phyloP scores from a whole-genome alignment of 1,140 invertebrate species.

The Drosophila baimaii region DNA sequence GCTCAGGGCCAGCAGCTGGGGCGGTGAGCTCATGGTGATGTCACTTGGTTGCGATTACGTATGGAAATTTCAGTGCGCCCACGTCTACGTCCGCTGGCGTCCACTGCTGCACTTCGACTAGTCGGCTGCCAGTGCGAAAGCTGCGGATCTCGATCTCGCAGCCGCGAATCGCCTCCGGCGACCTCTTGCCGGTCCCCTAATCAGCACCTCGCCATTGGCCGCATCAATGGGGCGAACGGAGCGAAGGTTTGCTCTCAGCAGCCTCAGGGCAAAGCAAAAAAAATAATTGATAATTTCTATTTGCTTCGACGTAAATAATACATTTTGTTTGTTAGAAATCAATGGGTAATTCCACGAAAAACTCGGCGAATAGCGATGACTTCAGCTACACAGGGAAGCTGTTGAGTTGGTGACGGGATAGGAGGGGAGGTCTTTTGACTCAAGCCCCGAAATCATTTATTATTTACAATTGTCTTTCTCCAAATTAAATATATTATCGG shows the following conservation, averaged over 20 bases:
- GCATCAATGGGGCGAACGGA: conserved; percentile 58
- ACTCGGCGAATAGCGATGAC: conserved; percentile 1
- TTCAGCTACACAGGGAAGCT: conserved; percentile 9
- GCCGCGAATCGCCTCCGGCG: conserved; percentile 44
- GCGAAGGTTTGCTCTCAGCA: conserved; percentile 49
- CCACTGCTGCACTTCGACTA: conserved; percentile 71
- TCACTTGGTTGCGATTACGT: conserved; percentile 31
- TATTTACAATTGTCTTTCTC: background rate
- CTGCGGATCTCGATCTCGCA: conserved; percentile 21
- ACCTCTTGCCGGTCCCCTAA: conserved; percentile 46
- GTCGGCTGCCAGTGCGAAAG: conserved; percentile 28
- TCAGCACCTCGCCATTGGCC: conserved; percentile 50
- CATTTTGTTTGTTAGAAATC: conserved; percentile 11
- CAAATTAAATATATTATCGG: background rate
- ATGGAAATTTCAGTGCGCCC: conserved; percentile 7
- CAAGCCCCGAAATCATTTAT: background rate
- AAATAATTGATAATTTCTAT: conserved; percentile 35
- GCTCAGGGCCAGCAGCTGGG: conserved; percentile 18
- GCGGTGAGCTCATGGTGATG: conserved; percentile 62
- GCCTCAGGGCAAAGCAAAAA: conserved; percentile 11
- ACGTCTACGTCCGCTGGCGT: conserved; percentile 58
- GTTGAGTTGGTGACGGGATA: background rate
- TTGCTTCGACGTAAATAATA: conserved; percentile 28
- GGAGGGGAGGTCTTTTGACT: background rate
- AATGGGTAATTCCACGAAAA: conserved; percentile 47